Evolutionary conservation across 1,140 invertebrate genomes (phyloP).

Genomic region (Alviniconcha marisindica): DNA sequence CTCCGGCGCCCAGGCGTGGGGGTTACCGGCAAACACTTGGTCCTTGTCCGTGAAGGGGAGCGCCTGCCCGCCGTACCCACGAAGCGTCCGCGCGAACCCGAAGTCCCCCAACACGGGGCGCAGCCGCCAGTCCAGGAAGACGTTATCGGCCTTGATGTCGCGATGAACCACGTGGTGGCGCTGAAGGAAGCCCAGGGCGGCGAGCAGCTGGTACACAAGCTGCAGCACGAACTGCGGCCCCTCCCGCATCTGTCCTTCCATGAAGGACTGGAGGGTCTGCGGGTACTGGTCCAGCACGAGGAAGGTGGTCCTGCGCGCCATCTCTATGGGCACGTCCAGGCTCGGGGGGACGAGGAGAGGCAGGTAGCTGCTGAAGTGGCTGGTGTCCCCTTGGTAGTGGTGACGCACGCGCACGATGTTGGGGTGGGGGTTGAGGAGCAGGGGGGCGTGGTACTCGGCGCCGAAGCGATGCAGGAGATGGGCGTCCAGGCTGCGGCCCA

Average conservation of each 20-base stretch:
- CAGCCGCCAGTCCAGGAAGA: conserved; percentile 54
- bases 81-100: conserved; percentile 42
- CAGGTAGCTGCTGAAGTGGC: conserved; percentile 45
- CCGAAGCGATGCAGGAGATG: conserved; percentile 49
- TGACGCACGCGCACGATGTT: conserved; percentile 54
- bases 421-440: conserved; percentile 41
- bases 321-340: conserved; percentile 53
- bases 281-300: conserved; percentile 55
- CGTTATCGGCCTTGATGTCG: conserved; percentile 60
- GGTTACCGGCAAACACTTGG: conserved; percentile 45
- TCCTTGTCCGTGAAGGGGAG: background rate
- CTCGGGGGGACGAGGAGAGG: conserved; percentile 40
- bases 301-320: conserved; percentile 53
- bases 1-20: conserved; percentile 51
- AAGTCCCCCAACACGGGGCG: conserved; percentile 55
- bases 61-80: background rate
- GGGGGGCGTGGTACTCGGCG: conserved; percentile 49
- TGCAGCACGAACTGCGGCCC: conserved; percentile 47
- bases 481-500: conserved; percentile 49
- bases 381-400: conserved; percentile 51
- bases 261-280: conserved; percentile 54
- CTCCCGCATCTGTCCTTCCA: conserved; percentile 33
- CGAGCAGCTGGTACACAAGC: conserved; percentile 56
- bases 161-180: conserved; percentile 52
- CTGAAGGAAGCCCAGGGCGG: conserved; percentile 48